Evolutionary conservation across 2,797 vertebrate genomes (phyloP).

Genomic region (Cichlasoma orientale): DNA sequence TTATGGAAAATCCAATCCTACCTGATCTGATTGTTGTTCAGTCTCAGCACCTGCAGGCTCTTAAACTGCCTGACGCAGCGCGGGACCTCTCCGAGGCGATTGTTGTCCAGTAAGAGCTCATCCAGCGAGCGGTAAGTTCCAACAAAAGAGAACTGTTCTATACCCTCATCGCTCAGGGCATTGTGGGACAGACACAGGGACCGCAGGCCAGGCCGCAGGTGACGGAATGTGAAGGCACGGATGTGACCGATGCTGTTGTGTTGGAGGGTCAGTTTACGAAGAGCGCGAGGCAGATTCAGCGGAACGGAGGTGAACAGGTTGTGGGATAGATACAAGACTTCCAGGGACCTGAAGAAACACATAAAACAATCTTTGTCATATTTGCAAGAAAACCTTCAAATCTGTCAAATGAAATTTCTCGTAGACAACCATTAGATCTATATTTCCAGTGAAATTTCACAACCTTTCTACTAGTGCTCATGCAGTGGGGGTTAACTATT

Average conservation of each 20-base stretch:
- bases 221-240: conserved; percentile 75
- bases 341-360: conserved; percentile 75
- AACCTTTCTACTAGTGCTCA: neutral
- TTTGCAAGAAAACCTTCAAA: neutral
- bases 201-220: conserved; percentile 80
- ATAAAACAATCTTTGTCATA: neutral
- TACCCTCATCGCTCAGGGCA: conserved; percentile 55
- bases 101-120: conserved; percentile 83
- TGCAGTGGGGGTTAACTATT: neutral
- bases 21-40: conserved; percentile 86
- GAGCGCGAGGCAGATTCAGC: conserved; percentile 73
- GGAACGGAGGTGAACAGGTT: conserved; percentile 79
- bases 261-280: conserved; percentile 76
- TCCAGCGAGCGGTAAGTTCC: conserved; percentile 79
- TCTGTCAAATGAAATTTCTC: neutral
- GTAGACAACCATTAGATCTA: neutral
- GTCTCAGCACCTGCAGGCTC: conserved; percentile 77
- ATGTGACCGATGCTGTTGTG: conserved; percentile 80
- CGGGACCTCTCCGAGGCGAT: conserved; percentile 79
- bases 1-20: conserved; percentile 7
- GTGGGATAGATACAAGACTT: conserved; percentile 81
- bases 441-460: neutral
- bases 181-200: conserved; percentile 83
- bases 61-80: conserved; percentile 79
- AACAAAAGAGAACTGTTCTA: conserved; percentile 75